Conservation (phyloP, 2,113 vertebrate genomes). For the Microcebus griseorufus region DNA sequence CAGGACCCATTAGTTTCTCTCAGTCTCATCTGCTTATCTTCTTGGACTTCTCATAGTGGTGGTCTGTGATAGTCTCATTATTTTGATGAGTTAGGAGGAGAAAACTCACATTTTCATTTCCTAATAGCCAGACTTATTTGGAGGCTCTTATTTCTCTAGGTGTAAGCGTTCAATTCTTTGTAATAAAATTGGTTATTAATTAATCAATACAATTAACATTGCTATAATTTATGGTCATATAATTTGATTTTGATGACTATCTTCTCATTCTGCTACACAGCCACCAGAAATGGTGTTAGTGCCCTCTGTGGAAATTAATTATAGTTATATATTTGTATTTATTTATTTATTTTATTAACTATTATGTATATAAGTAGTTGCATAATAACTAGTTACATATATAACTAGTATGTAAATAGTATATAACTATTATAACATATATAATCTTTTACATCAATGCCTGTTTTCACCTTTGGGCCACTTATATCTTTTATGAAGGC, state of each 20-base stretch:
- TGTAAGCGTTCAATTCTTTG: not conserved
- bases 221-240: not conserved
- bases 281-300: not conserved
- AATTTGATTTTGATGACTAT: not conserved
- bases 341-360: not conserved
- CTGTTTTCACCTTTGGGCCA: not conserved
- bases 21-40: not conserved
- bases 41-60: not conserved
- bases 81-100: not conserved
- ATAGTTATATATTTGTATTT: not conserved
- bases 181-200: not conserved
- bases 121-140: not conserved
- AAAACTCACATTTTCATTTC: not conserved
- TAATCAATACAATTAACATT: not conserved
- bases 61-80: not conserved
- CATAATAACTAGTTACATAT: too few relatives aligned
- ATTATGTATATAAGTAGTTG: not conserved
- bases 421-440: too few relatives aligned
- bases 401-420: too few relatives aligned
- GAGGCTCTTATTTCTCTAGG: not conserved
- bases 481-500: not conserved
- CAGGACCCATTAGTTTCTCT: not conserved
- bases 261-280: not conserved
- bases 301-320: not conserved
- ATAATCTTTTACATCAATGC: not conserved